phyloP scores from a whole-genome alignment of 2,113 vertebrate species.

The Arenaria interpres region DNA sequence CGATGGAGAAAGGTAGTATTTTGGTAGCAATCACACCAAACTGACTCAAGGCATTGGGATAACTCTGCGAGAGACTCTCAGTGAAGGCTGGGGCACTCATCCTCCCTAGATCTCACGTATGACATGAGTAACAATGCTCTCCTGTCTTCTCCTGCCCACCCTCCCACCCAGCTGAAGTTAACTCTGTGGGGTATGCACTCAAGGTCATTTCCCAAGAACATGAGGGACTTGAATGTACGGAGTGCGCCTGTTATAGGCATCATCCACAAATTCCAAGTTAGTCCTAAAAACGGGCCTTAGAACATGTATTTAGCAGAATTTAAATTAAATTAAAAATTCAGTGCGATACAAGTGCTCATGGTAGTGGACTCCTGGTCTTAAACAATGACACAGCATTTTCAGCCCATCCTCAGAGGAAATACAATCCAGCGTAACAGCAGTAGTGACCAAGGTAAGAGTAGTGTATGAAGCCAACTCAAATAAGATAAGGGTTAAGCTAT shows the following conservation, averaged over 20 bases:
- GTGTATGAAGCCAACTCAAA: not conserved
- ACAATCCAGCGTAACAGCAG: accelerated
- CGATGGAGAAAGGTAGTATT: not conserved
- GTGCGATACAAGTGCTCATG: accelerated
- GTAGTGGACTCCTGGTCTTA: not conserved
- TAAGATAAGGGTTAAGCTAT: not conserved
- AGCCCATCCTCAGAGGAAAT: not conserved
- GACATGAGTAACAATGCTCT: not conserved
- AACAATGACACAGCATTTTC: not conserved
- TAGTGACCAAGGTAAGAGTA: not conserved
- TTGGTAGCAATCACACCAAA: not conserved
- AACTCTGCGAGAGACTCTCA: not conserved
- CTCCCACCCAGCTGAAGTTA: not conserved
- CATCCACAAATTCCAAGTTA: not conserved
- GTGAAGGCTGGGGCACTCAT: not conserved
- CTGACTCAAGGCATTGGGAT: not conserved
- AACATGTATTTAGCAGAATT: not conserved
- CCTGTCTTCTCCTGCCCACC: not conserved
- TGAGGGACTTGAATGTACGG: too few species aligned
- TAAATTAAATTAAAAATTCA: not conserved
- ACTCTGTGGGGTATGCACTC: not conserved
- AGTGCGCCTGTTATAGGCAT: too few species aligned
- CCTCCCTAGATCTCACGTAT: not conserved
- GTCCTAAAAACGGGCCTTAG: not conserved
- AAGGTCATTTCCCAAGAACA: not conserved